Percentiles rank a stretch among this genome's conserved stretches.
Evolutionary conservation across 2,797 vertebrate species (phyloP).

Genomic region (Enteromius mattozi): DNA sequence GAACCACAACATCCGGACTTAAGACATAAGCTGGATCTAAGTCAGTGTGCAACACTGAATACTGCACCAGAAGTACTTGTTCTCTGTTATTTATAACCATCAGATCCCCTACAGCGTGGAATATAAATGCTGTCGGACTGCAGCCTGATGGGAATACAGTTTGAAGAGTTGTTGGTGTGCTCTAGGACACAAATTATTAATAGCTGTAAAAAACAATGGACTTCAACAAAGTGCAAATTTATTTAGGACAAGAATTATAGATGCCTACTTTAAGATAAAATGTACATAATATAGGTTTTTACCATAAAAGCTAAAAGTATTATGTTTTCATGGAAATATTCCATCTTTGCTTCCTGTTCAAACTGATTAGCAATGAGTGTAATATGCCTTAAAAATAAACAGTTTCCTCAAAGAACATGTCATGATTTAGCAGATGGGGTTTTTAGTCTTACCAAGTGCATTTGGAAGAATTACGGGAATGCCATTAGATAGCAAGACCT

Average conservation of each 20-base stretch:
- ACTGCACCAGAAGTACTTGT: neutral
- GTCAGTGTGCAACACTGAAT: neutral
- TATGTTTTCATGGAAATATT: slow-evolving; percentile 19
- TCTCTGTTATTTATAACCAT: neutral
- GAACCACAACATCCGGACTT: neutral
- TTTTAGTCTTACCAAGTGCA: slow-evolving; percentile 9
- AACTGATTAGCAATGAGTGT: neutral
- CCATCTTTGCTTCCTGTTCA: neutral
- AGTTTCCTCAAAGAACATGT: slow-evolving; percentile 11
- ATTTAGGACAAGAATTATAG: slow-evolving; percentile 22
- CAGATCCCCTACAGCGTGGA: neutral
- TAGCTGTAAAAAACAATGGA: neutral
- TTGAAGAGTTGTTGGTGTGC: neutral
- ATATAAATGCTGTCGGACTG: neutral
- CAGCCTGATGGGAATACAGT: neutral
- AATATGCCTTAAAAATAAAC: slow-evolving; percentile 15
- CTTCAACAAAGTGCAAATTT: neutral
- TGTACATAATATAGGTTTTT: slow-evolving; percentile 40
- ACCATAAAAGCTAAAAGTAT: slow-evolving; percentile 4
- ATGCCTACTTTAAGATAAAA: neutral
- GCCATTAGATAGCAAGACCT: neutral
- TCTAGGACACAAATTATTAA: neutral
- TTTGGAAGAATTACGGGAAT: neutral
- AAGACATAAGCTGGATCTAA: neutral
- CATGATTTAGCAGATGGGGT: neutral